Conservation (phyloP, 2,797 vertebrate species). For the Toxotes lorentzi region DNA sequence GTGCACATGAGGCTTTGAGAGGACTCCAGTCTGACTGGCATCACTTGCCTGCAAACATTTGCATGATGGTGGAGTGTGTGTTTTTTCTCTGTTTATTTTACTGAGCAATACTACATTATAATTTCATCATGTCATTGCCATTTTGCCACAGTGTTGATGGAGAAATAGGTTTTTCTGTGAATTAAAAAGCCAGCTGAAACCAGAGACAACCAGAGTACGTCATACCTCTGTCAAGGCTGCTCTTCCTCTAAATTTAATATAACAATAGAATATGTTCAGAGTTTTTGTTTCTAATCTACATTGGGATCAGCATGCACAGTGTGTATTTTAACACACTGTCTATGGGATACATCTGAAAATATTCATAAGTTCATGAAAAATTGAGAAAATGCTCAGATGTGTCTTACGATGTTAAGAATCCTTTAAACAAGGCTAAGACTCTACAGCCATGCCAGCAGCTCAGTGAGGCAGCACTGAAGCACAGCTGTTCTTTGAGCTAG, state of each 20-base stretch:
- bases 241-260: background rate
- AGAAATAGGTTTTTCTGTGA: constrained; percentile 41
- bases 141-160: constrained; percentile 55
- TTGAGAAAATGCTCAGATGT: background rate
- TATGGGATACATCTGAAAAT: background rate
- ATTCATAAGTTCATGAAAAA: background rate
- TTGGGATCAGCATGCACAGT: background rate
- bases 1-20: constrained; percentile 28
- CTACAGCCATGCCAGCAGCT: no score
- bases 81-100: constrained; percentile 59
- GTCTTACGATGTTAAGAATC: background rate
- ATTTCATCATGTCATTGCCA: constrained; percentile 59
- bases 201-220: constrained; percentile 1
- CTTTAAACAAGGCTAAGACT: background rate
- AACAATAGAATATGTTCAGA: background rate
- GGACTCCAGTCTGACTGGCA: constrained; percentile 60
- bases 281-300: background rate
- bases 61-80: constrained; percentile 23
- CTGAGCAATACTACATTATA: constrained; percentile 53
- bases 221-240: constrained; percentile 10
- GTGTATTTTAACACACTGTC: background rate
- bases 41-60: constrained; percentile 55
- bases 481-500: background rate
- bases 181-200: constrained; percentile 47
- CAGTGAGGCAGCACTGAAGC: no score